Evolutionary conservation across 30 jellyfish, hydroid and myxozoan genomes (phyloP).

Genomic region (Aurelia aurita): DNA sequence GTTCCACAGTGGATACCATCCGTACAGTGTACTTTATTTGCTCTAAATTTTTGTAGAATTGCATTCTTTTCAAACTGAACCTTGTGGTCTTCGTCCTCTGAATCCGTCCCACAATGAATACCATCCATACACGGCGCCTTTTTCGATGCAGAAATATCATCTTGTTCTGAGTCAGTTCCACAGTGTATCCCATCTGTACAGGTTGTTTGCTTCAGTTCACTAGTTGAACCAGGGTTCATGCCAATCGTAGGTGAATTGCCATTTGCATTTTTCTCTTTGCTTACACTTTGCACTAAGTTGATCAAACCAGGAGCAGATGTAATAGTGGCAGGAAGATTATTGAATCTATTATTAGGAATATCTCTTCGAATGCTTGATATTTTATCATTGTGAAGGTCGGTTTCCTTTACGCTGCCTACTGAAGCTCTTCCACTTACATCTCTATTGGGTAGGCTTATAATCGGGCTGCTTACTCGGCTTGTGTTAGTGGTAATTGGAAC

Average conservation of each 20-base stretch:
- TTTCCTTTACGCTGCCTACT: too few species aligned
- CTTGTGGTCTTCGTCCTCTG: slow-evolving; percentile 38
- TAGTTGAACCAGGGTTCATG: not conserved
- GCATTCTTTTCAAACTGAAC: not conserved
- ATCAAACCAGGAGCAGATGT: not conserved
- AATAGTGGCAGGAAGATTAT: not conserved
- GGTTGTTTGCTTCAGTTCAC: not conserved
- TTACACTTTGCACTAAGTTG: not conserved
- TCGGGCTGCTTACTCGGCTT: too few species aligned
- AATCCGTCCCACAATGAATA: slow-evolving; percentile 73
- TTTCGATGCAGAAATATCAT: not conserved
- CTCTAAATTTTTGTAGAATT: slow-evolving; percentile 13
- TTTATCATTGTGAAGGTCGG: not conserved
- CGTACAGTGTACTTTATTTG: slow-evolving; percentile 15
- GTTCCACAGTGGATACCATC: slow-evolving; percentile 87
- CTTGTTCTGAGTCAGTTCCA: slow-evolving; percentile 68
- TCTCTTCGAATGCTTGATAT: not conserved
- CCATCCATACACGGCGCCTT: slow-evolving; percentile 58
- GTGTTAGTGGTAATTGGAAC: too few species aligned
- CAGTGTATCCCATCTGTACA: slow-evolving; percentile 76
- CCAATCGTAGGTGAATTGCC: not conserved
- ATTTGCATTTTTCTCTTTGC: not conserved
- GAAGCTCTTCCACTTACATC: too few species aligned
- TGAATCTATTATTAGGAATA: not conserved
- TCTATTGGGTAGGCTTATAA: too few species aligned